phyloP scores from a whole-genome alignment of 2,113 vertebrate species.

The Phyllostomus hastatus region DNA sequence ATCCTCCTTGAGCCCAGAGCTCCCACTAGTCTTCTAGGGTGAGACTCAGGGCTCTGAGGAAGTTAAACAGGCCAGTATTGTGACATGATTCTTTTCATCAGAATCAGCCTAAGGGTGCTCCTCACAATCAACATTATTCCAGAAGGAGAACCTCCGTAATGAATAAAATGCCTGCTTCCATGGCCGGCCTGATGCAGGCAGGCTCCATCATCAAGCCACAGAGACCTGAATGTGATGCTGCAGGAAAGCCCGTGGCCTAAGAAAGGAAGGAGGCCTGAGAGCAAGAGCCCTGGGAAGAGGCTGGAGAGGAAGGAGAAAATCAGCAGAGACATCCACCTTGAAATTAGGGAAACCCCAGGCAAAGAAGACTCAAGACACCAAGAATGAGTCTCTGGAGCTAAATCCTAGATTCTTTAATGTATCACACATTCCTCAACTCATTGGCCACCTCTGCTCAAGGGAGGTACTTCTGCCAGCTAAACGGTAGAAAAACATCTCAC shows the following conservation, averaged over 20 bases:
- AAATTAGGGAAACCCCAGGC: background rate
- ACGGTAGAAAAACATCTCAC: accelerated
- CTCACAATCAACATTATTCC: accelerated
- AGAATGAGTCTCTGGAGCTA: background rate
- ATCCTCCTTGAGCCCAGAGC: background rate
- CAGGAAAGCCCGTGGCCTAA: accelerated
- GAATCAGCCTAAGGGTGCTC: background rate
- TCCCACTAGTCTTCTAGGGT: accelerated
- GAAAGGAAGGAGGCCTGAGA: background rate
- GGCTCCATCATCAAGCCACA: background rate
- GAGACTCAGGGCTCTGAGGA: background rate
- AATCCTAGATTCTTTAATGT: background rate
- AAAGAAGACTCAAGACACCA: background rate
- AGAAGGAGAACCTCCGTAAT: background rate
- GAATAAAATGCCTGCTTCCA: background rate
- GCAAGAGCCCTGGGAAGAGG: background rate
- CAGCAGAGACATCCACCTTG: background rate
- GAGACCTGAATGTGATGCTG: accelerated
- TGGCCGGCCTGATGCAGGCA: background rate
- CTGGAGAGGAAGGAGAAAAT: no score
- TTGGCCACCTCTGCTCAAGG: background rate
- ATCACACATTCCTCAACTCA: no score
- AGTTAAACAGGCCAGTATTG: no score
- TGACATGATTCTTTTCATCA: accelerated
- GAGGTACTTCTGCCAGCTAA: background rate